Evolutionary conservation across 2,888 invertebrate genomes (phyloP), one percentile per base, ranked within the genome.

Genomic region (Hypomecis punctinalis): DNA sequence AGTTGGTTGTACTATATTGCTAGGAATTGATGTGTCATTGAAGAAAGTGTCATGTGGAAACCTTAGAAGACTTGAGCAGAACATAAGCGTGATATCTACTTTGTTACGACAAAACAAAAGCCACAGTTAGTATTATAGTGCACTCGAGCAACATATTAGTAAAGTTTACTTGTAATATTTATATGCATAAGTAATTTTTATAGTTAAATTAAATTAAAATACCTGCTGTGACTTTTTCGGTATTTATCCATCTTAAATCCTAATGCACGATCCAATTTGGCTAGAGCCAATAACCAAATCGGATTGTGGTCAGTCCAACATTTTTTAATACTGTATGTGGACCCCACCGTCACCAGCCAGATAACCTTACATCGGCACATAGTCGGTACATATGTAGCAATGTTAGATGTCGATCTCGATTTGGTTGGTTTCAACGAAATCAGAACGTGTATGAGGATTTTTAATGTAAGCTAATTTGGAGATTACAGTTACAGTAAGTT

Each of bases 401-500:
- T n/a, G n/a, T n/a, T n/a, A n/a, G n/a, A n/a, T n/a, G n/a, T n/a
- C n/a, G n/a, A n/a, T n/a, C n/a, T n/a, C n/a, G n/a, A n/a, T 23
- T 40, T 40, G 7, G 40, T 40, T 40, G 40, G 8, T 6, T 9
- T 40, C 40, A 40, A 9, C 40, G 7, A 40, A 40, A 40, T 23
- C 23, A 23, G 23, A 23, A 23, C 23, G 23, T 23, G 23, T 23
- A 23, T 23, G 23, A 23, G 23, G 23, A 23, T 3, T 23, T 23
- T 60, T 56, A 63, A 62, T 69, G 74, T 48, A 69, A 77, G 80
- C 80, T 59, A 71, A 72, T 66, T 23, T 49, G 45, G 70, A 81
- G 80, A 78, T 68, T 76, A 81, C 68, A 82, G 81, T 81, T 79
- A 82, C 84, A 85, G 84, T 75, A 81, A 77, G 35, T 51, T 55